Conservation (phyloP, 1,140 invertebrate genomes). For the Drosophila miranda region DNA sequence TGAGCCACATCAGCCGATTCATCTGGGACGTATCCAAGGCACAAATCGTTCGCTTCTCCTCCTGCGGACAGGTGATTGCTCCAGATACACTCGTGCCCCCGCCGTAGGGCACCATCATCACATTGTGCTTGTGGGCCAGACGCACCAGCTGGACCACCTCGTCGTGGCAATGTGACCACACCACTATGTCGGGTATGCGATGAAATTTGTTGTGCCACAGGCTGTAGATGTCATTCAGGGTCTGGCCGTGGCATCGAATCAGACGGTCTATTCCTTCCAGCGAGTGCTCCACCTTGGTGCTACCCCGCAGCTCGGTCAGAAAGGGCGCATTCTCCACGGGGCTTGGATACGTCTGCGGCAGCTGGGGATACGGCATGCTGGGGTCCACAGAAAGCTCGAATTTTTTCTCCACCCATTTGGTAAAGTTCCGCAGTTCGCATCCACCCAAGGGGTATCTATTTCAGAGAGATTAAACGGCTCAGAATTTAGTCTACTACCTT, state of each 20-base stretch:
- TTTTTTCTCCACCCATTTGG: constrained; percentile 90
- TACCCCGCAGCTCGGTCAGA: constrained; percentile 84
- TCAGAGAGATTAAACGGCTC: constrained; percentile 83
- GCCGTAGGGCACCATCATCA: constrained; percentile 97
- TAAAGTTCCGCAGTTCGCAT: constrained; percentile 89
- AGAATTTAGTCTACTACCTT: not conserved
- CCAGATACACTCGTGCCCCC: constrained; percentile 98
- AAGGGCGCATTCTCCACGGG: constrained; percentile 85
- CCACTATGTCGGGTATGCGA: constrained; percentile 95
- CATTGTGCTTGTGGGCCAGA: constrained; percentile 88
- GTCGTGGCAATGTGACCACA: constrained; percentile 94
- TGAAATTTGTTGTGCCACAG: constrained; percentile 88
- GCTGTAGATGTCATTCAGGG: constrained; percentile 93
- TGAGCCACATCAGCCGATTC: constrained; percentile 97
- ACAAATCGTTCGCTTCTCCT: constrained; percentile 93
- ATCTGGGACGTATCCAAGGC: constrained; percentile 97
- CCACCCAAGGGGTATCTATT: constrained; percentile 92
- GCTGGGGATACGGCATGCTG: constrained; percentile 82
- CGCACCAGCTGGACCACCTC: constrained; percentile 92
- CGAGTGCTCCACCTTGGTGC: constrained; percentile 88
- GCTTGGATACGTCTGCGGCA: constrained; percentile 84
- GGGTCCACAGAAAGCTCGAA: constrained; percentile 87
- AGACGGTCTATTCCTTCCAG: constrained; percentile 92
- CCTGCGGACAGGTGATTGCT: constrained; percentile 91
- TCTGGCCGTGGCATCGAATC: constrained; percentile 97